phyloP scores from a whole-genome alignment of 1,140 invertebrate species.

The Orius insidiosus region DNA sequence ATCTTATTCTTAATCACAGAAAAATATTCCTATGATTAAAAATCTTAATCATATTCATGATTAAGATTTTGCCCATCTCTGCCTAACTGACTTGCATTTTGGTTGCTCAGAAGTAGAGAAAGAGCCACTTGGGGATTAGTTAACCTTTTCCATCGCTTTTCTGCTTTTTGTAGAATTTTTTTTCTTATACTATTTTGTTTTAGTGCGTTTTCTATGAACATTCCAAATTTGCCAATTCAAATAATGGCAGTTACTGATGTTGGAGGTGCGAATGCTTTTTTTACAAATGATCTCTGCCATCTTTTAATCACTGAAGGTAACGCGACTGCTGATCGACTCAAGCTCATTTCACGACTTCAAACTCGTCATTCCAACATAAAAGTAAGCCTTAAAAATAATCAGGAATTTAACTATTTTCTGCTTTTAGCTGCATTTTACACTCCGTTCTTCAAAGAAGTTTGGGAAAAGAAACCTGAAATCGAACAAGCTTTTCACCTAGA shows the following conservation, averaged over 20 bases:
- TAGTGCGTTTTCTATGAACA: slow-evolving; percentile 86
- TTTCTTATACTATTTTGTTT: slow-evolving; percentile 20
- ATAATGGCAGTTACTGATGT: slow-evolving; percentile 84
- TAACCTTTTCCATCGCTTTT: not conserved
- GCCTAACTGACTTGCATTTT: too few relatives aligned
- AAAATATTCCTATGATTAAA: too few relatives aligned
- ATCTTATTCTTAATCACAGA: too few relatives aligned
- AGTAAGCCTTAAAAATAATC: slow-evolving; percentile 41
- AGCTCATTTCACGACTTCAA: slow-evolving; percentile 80
- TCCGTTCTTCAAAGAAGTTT: slow-evolving; percentile 92
- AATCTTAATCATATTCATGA: too few relatives aligned
- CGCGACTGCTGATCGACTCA: slow-evolving; percentile 76
- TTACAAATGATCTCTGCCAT: slow-evolving; percentile 74
- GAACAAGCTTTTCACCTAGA: slow-evolving; percentile 85
- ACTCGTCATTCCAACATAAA: slow-evolving; percentile 63
- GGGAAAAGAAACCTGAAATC: slow-evolving; percentile 89
- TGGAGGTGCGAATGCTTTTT: slow-evolving; percentile 72
- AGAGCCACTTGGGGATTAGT: too few relatives aligned
- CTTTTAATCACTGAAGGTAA: slow-evolving; percentile 84
- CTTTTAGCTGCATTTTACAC: slow-evolving; percentile 79
- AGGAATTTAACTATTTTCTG: not conserved
- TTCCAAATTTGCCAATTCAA: slow-evolving; percentile 86
- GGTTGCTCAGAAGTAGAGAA: too few relatives aligned
- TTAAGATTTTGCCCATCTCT: too few relatives aligned
- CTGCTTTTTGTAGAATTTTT: not conserved